Conservation (phyloP, 2,888 invertebrate species). For the Folsomia manolachei region DNA sequence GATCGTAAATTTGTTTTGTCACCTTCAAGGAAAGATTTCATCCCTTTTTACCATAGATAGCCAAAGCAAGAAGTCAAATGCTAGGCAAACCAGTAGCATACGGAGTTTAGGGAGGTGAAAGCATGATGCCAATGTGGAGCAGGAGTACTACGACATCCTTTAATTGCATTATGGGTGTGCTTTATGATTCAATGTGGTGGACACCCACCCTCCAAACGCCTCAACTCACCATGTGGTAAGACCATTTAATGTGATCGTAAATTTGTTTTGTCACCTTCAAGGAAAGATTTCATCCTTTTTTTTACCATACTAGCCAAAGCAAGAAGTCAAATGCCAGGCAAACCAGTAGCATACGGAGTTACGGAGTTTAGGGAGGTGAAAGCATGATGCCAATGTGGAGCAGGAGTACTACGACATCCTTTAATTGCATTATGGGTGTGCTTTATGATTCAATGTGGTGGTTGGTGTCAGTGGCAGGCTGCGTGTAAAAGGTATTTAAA, state of each 20-base stretch:
- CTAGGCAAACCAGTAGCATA: too few species aligned
- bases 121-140: neutral
- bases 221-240: neutral
- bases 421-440: neutral
- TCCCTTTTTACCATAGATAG: neutral
- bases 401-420: neutral
- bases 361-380: neutral
- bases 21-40: slow-evolving; percentile 5
- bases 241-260: slow-evolving; percentile 18
- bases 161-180: neutral
- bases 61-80: neutral
- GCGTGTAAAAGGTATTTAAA: neutral
- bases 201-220: too few species aligned
- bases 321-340: too few species aligned
- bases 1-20: slow-evolving; percentile 20
- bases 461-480: neutral
- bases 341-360: too few species aligned
- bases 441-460: neutral
- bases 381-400: neutral
- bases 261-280: slow-evolving; percentile 13
- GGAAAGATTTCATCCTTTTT: slow-evolving; percentile 1
- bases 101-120: neutral
- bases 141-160: slow-evolving; percentile 1
- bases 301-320: neutral
- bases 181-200: too few species aligned